Conservation (phyloP, 2,113 vertebrate genomes). For the Epinephelus cyanopodus region DNA sequence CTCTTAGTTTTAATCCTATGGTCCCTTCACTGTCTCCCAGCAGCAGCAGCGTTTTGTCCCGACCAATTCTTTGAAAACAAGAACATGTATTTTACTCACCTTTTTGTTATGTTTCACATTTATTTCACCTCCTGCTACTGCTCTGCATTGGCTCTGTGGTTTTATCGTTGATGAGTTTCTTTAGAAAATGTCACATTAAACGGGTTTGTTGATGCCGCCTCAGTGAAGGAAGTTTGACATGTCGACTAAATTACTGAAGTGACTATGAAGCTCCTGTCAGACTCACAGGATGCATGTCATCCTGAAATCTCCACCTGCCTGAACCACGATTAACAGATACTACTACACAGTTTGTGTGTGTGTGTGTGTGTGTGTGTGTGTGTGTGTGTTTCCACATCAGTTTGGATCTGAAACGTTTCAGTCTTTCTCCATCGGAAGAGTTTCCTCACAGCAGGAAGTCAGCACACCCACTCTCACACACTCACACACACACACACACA, state of each 20-base stretch:
- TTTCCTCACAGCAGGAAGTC: constrained; percentile 78
- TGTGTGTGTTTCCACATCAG: constrained; percentile 54
- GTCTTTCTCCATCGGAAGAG: constrained; percentile 67
- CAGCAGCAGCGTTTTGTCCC: too few species aligned
- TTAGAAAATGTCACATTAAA: background rate
- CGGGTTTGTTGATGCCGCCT: background rate
- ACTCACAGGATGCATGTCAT: too few species aligned
- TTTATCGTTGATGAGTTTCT: background rate
- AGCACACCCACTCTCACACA: constrained; percentile 52
- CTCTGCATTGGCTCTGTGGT: background rate
- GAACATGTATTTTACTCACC: constrained; percentile 18
- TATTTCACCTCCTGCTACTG: background rate
- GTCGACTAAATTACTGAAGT: background rate
- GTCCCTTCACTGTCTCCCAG: too few species aligned
- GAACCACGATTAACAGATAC: too few species aligned
- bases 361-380: constrained; percentile 33
- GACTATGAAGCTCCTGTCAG: too few species aligned
- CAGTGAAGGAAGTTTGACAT: background rate
- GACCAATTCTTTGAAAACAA: too few species aligned
- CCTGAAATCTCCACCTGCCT: too few species aligned
- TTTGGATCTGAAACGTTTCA: constrained; percentile 53
- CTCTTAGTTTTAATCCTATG: too few species aligned
- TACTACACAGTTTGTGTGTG: constrained; percentile 2
- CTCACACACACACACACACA: constrained; percentile 42
- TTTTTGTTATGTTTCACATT: background rate